These are phyloP conservation scores for Protophormia terraenovae DNA, from an alignment of 2,888 invertebrate genomes.

Conservation along the genomic window DNA sequence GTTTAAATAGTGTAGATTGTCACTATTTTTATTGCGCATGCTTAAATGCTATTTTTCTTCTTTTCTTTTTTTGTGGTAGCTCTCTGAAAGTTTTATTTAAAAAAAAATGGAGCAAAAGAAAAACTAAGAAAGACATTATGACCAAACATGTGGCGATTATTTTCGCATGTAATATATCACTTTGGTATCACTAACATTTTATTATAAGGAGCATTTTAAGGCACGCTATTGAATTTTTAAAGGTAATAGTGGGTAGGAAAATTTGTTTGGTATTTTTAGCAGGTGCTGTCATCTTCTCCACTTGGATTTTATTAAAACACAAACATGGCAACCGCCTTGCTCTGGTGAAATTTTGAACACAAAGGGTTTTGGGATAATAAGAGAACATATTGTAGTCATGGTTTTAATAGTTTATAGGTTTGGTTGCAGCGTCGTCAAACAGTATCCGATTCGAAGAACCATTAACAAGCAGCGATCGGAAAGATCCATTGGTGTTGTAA, in stretches of 20 bases:
- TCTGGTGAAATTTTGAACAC: too few species aligned
- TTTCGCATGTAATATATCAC: conserved; percentile 46
- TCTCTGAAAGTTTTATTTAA: conserved; percentile 18
- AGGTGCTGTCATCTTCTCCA: too few species aligned
- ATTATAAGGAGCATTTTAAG: not conserved
- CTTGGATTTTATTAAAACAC: too few species aligned
- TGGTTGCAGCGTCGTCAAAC: too few species aligned
- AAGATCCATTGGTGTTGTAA: too few species aligned
- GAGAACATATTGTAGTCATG: too few species aligned
- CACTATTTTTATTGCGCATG: conserved; percentile 53
- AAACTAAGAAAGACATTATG: not conserved
- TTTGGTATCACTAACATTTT: conserved; percentile 24
- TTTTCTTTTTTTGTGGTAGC: not conserved
- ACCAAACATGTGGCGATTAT: conserved; percentile 32
- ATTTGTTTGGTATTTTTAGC: not conserved
- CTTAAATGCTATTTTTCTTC: conserved; percentile 31
- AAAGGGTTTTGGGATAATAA: too few species aligned
- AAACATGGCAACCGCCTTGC: too few species aligned
- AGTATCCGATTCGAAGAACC: too few species aligned
- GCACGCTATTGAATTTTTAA: not conserved
- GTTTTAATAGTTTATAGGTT: too few species aligned
- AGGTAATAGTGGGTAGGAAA: not conserved
- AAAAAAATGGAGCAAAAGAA: too few species aligned
- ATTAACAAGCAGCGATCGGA: too few species aligned
- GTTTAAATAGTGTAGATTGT: conserved; percentile 34